These are phyloP conservation scores for Tortrix viridana DNA, from an alignment of 2,888 invertebrate species.

Conservation along the genomic window DNA sequence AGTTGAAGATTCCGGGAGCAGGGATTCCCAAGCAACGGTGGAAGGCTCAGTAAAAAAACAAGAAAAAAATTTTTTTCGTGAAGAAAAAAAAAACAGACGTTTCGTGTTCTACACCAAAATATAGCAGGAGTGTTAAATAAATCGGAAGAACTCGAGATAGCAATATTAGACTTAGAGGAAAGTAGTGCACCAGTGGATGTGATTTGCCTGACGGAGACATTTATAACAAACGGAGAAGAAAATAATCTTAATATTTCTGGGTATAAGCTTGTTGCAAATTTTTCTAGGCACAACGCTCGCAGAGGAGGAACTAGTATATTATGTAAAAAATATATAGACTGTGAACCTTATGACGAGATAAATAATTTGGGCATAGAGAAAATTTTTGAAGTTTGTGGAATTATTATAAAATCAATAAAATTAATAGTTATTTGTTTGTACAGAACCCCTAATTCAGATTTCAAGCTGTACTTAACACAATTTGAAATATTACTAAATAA, in stretches of 20 bases:
- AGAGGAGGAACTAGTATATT: background rate
- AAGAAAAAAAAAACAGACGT: no score
- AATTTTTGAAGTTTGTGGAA: background rate
- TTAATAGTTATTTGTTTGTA: background rate
- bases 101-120: background rate
- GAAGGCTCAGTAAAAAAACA: no score
- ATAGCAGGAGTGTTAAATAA: background rate
- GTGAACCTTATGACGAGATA: background rate
- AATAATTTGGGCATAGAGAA: background rate
- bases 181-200: background rate
- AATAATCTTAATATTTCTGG: background rate
- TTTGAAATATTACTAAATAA: no score
- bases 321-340: background rate
- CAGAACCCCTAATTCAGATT: background rate
- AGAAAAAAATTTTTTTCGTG: no score
- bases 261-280: background rate
- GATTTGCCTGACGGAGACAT: background rate
- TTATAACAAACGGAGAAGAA: background rate
- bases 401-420: background rate
- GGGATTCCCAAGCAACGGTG: no score
- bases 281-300: background rate
- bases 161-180: background rate
- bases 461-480: background rate
- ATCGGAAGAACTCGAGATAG: background rate
- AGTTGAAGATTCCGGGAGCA: no score